Evolutionary conservation across 2,113 vertebrate species (phyloP).

Genomic region (Macquaria ambigua): DNA sequence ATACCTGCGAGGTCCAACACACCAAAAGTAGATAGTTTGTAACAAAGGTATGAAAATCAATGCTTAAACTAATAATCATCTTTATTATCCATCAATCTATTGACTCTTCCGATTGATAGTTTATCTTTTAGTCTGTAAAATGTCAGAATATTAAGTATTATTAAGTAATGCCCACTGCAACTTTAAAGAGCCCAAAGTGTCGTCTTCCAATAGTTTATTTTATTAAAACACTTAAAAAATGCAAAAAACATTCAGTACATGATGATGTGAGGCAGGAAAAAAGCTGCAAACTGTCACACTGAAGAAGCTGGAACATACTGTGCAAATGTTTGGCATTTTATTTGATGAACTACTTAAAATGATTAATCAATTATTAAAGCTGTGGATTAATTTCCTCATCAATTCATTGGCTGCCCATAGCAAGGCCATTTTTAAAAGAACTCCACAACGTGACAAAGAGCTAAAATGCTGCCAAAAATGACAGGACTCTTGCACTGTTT

Average conservation of each 20-base stretch:
- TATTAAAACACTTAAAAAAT: neutral
- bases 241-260: neutral
- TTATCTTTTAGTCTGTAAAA: neutral
- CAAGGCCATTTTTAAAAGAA: neutral
- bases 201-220: neutral
- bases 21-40: neutral
- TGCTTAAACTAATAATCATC: fast-evolving
- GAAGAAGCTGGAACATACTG: neutral
- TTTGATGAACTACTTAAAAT: neutral
- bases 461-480: neutral
- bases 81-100: neutral
- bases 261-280: neutral
- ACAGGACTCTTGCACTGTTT: neutral
- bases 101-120: neutral
- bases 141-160: neutral
- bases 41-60: neutral
- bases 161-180: no score
- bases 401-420: neutral
- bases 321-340: neutral
- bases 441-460: neutral
- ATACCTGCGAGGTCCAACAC: neutral
- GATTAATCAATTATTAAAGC: neutral
- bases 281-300: neutral
- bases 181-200: neutral
- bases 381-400: neutral